A percentile compares a stretch with the other conserved stretches of the same genome.
Conservation (phyloP, 30 jellyfish, hydroid and myxozoan species). For the Aurelia aurita region DNA sequence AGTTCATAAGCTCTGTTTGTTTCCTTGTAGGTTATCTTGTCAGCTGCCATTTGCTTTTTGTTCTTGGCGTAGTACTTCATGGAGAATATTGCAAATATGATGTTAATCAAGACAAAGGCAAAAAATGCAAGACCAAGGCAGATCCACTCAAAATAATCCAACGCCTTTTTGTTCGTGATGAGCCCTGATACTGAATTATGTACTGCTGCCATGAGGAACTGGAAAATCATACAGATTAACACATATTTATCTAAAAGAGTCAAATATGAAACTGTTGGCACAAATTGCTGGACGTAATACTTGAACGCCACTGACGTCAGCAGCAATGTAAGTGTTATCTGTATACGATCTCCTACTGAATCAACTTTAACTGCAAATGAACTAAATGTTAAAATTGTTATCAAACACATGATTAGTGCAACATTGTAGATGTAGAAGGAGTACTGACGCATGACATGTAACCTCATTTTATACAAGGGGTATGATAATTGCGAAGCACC, state of each 20-base stretch:
- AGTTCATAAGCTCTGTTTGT: slow-evolving; percentile 5
- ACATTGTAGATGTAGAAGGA: slow-evolving; percentile 52
- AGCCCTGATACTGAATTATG: slow-evolving; percentile 67
- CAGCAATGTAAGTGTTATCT: slow-evolving; percentile 56
- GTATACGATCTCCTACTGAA: slow-evolving; percentile 64
- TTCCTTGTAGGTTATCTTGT: slow-evolving; percentile 13
- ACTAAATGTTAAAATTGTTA: slow-evolving; percentile 59
- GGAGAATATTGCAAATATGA: slow-evolving; percentile 44
- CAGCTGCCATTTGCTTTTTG: slow-evolving; percentile 20
- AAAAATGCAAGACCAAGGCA: slow-evolving; percentile 32
- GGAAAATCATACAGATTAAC: slow-evolving; percentile 59
- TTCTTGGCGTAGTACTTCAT: slow-evolving; percentile 7
- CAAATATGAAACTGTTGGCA: slow-evolving; percentile 72
- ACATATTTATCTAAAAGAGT: slow-evolving; percentile 56
- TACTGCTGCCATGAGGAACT: slow-evolving; percentile 57
- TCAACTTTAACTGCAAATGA: slow-evolving; percentile 66
- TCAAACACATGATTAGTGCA: slow-evolving; percentile 64
- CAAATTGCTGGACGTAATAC: slow-evolving; percentile 65
- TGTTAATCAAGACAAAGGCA: slow-evolving; percentile 34
- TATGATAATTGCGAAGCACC: slow-evolving; percentile 50
- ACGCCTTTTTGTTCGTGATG: slow-evolving; percentile 6
- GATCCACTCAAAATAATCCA: slow-evolving; percentile 41
- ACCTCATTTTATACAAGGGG: slow-evolving; percentile 55
- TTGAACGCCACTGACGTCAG: slow-evolving; percentile 71
- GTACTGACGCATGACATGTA: slow-evolving; percentile 67